Base-by-base conservation (phyloP, 1,140 invertebrate species). In the Zaprionus capensis region DNA sequence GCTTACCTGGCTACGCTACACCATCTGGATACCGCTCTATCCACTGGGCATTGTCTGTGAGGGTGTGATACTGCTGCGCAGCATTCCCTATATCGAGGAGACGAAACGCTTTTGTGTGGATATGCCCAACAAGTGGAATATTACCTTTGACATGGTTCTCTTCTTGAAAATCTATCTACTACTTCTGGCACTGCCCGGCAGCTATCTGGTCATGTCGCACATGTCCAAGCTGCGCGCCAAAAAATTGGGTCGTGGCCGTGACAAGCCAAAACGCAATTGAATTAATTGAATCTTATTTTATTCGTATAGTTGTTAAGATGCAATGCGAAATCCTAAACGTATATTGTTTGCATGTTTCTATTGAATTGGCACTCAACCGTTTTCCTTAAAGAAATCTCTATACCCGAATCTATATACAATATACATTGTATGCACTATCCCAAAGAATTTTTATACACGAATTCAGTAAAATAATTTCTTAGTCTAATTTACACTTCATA, bases 1-100 rank as follows among this genome's bases (percentile, higher is more conserved):
- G 17, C 91, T 99, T n/a, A 98, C 97, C 0, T 99, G 98, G 98
- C 93, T 99, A 1, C 94, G 98, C 28, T 99, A 99, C 88, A 97
- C 97, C 0, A 94, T 98, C 36, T 99, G 98, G 98, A 98, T 99
- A 69, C 95, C 97, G 0, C 93, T 99, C 0, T 99, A 99, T 93
- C 98, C 98, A 0, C 85, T 98, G 55, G 98, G 98, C 15, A 96
- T 98, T 82, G 76, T 98, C 2, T 97, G 96, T 88, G 98, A 99
- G 94, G 96, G 97, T 58, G 95, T 96, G 5, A 95, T 97, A 38
- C 94, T 97, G 36, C 93, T 97, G 12, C 94, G 96, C 75, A 96
- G 97, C 92, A 97, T 99, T 92, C 97, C 97, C 5, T 98, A 97
- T 83, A 97, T 98, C 93, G 97, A 98, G 78, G 96, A 98, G 91